Percentiles rank a stretch among this genome's conserved stretches.
These are phyloP conservation scores for Lutraria lutraria DNA, from an alignment of 2,888 invertebrate species.

Conservation along the genomic window DNA sequence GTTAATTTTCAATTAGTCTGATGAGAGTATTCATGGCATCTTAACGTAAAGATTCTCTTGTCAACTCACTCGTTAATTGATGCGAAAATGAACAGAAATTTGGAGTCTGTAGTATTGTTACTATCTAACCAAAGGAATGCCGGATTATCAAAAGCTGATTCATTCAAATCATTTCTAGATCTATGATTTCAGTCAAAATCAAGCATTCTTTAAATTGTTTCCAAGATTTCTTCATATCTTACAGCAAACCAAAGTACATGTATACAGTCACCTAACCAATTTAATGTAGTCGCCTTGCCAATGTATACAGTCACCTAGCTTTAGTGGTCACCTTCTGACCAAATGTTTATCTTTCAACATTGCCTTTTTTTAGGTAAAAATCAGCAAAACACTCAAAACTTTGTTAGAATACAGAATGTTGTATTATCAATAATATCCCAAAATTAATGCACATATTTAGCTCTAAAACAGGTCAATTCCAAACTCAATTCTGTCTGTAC, in stretches of 20 bases:
- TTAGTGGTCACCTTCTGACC: too few relatives aligned
- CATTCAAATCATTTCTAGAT: constrained; percentile 8
- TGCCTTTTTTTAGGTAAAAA: too few relatives aligned
- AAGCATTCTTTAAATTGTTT: background rate
- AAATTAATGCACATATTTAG: too few relatives aligned
- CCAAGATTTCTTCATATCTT: background rate
- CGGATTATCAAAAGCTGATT: constrained; percentile 18
- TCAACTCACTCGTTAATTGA: constrained; percentile 24
- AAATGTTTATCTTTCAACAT: too few relatives aligned
- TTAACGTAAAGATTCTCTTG: constrained; percentile 7
- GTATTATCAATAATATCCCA: too few relatives aligned
- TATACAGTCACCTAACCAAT: too few relatives aligned
- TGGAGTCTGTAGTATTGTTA: background rate
- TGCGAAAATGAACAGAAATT: background rate
- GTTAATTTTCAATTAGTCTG: constrained; percentile 56
- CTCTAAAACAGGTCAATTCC: too few relatives aligned
- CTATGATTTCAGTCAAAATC: background rate
- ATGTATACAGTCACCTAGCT: too few relatives aligned
- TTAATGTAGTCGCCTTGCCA: too few relatives aligned
- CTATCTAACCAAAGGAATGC: constrained; percentile 3
- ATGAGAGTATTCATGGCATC: constrained; percentile 15
- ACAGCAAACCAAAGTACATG: background rate
- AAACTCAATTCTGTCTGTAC: too few relatives aligned
- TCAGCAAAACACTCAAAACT: too few relatives aligned
- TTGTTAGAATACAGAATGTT: too few relatives aligned